Base-by-base conservation (phyloP, 2,113 vertebrate genomes). In the Rafetus swinhoei region DNA sequence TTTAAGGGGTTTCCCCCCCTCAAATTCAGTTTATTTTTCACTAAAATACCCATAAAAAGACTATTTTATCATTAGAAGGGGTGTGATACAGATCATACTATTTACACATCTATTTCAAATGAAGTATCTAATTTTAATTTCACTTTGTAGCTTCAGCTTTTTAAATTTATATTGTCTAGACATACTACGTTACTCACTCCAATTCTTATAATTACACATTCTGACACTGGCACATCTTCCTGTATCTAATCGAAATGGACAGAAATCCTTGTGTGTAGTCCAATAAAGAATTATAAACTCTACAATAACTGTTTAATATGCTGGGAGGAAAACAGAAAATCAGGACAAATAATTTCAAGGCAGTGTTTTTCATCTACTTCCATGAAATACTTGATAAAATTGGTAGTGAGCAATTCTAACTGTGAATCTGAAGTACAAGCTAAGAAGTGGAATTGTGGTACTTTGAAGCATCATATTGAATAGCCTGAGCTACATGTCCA, bases 1-100 rank as follows among this genome's bases (percentile, higher is more conserved):
- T 0, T 4, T 21, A 56, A 60, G 32, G 0, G 3, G 0, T 32
- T 24, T 15, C 24, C 9, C 1, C 25, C 10, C 4, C 25, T 27
- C 27, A 29, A 50, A 27, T 50, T 53, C 24, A 9, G 13, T 50
- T 53, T 50, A 53, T 45, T 77, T 39, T 56, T 22, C 74, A 77
- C 45, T 50, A 35, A 45, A 24, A 19, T 39, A 25, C 22, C 13
- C 82, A 35, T 9, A 69, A 22, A 18, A n/a, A 52, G 16, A 9
- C 21, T 19, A 45, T 54, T 55, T 72, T n/a, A 25, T 90, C 77
- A 16, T 81, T 69, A 15, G 54, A 25, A n/a, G 19, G n/a, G 65
- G 11, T 29, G 6, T 59, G 3, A 15, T 81, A 29, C 22, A 81
- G 11, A 60, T 21, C 21, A 7, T 32, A 74, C 76, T 76, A 32